Evolutionary conservation across 1,140 invertebrate species (phyloP), one percentile per base, ranked within the genome.

Genomic region (Drosophila ohnishii): DNA sequence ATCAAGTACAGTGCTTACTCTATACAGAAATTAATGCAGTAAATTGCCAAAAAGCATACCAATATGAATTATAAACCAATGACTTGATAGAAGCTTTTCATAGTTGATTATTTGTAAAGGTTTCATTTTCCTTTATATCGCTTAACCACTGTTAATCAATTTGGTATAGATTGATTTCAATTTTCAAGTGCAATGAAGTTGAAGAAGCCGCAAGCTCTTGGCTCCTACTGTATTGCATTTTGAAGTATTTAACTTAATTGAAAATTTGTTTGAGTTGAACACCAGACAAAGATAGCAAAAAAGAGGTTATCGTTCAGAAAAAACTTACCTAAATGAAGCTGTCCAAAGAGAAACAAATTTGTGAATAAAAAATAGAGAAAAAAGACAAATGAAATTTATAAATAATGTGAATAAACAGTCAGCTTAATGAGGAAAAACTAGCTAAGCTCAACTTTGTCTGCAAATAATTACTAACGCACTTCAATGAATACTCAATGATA

Each of bases 171-270:
- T 73, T 61, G 45, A 63, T 76, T 65, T 61, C 59, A 16, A 66
- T 60, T 67, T 63, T 80, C 55, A 44, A 64, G 60, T 78, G 69
- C 63, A 67, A 69, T 67, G 58, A 73, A 40, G 19, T 63, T 61
- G 67, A 71, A 50, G 44, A 48, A 70, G 67, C 30, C 37, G 30
- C 30, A 39, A 35, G n/a, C 45, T 42, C 11, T 28, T 48, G 58
- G 42, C 10, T 10, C 25, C 40, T 37, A 51, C 71, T 86, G 65
- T 76, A 42, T 47, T 51, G 75, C 55, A 62, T 82, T 82, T 74
- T 84, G 67, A 81, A 81, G 80, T 67, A 60, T 82, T 72, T 70
- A 59, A 48, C 58, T 86, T 70, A 83, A 86, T 87, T 77, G 78
- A 70, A 86, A 79, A 67, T 73, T 44, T 64, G 64, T 86, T 79